Evolutionary conservation across 2,888 invertebrate genomes (phyloP).

Genomic region (Branchipolynoe longqiensis): DNA sequence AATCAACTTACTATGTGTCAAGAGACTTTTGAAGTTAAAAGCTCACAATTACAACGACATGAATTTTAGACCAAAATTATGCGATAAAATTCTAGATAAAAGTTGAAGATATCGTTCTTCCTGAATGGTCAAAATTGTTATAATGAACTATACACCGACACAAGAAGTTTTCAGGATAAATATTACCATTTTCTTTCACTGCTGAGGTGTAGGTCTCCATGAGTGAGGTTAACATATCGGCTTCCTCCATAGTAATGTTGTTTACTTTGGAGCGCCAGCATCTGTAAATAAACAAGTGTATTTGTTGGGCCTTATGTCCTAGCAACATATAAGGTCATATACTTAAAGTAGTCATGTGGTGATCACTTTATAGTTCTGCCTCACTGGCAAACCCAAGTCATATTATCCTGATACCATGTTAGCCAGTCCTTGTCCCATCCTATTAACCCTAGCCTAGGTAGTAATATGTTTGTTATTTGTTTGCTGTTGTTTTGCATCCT

Average conservation of each 20-base stretch:
- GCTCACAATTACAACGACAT: not conserved
- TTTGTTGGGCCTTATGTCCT: too few species aligned
- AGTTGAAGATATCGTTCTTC: not conserved
- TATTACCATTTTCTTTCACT: conserved; percentile 77
- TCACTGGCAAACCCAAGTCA: too few species aligned
- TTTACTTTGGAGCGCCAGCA: conserved; percentile 72
- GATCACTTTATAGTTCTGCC: too few species aligned
- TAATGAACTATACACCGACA: not conserved
- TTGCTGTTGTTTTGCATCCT: too few species aligned
- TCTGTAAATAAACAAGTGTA: conserved; percentile 66
- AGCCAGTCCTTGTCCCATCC: too few species aligned
- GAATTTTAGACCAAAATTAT: conserved; percentile 8
- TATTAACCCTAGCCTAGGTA: too few species aligned
- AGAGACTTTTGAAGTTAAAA: not conserved
- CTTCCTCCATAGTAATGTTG: conserved; percentile 75
- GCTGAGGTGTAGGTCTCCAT: conserved; percentile 73
- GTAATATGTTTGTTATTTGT: too few species aligned
- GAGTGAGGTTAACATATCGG: conserved; percentile 74
- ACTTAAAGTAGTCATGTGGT: too few species aligned
- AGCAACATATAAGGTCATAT: too few species aligned
- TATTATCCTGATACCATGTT: too few species aligned
- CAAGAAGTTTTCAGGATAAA: too few species aligned
- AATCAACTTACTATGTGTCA: not conserved
- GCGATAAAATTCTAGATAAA: not conserved
- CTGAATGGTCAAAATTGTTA: not conserved